phyloP scores from a whole-genome alignment of 2,113 vertebrate species.

The Leucopsar rothschildi region DNA sequence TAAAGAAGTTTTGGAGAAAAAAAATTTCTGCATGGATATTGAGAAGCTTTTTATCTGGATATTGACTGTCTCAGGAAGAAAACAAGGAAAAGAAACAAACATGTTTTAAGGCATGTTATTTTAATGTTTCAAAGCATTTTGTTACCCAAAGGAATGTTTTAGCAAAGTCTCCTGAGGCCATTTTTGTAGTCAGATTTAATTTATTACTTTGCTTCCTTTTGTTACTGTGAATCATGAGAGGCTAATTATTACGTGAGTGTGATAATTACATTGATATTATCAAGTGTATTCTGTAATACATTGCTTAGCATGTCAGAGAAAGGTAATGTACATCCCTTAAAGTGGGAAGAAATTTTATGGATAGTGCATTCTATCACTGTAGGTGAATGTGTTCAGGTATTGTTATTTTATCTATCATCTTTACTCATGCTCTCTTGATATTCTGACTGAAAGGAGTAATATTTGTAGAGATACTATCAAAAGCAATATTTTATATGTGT shows the following conservation, averaged over 20 bases:
- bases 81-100: neutral
- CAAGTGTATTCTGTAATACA: constrained; percentile 37
- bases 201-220: constrained; percentile 51
- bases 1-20: neutral
- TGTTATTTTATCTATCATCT: constrained; percentile 26
- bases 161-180: neutral
- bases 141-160: neutral
- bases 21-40: neutral
- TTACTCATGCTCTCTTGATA: neutral
- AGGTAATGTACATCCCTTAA: constrained; percentile 26
- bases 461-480: constrained; percentile 1
- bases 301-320: constrained; percentile 31
- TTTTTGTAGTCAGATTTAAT: neutral
- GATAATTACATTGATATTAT: constrained; percentile 60
- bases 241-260: neutral
- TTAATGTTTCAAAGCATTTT: neutral
- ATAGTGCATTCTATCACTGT: neutral
- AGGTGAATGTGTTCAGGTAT: constrained; percentile 5
- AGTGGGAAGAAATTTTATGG: neutral
- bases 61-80: neutral
- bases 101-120: neutral
- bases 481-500: neutral
- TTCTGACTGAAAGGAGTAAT: neutral
- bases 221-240: neutral
- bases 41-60: neutral